Percentiles rank a stretch among this genome's conserved stretches.
phyloP scores from a whole-genome alignment of 2,888 invertebrate species.

The Coelopa pilipes region DNA sequence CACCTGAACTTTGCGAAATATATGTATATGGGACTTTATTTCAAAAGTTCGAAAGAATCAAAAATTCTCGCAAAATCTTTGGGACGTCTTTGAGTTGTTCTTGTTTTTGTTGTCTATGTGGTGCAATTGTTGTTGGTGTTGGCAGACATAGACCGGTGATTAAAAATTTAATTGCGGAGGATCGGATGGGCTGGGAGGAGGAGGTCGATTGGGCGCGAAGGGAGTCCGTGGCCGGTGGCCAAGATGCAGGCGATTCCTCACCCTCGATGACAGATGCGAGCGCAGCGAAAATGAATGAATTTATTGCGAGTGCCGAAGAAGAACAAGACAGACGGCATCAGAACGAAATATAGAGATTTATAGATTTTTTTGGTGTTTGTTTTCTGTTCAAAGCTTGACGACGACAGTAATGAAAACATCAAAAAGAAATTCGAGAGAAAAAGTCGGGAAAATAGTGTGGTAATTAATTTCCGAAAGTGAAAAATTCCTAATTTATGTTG shows the following conservation, averaged over 20 bases:
- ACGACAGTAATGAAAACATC: slow-evolving; percentile 14
- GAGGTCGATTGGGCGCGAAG: not conserved
- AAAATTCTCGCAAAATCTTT: too few relatives aligned
- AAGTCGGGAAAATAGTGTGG: not conserved
- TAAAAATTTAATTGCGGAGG: not conserved
- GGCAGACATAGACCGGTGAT: not conserved
- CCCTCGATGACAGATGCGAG: slow-evolving; percentile 27
- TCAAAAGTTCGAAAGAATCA: too few relatives aligned
- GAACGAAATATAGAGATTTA: too few relatives aligned
- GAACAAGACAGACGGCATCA: not conserved
- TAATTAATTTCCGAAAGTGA: slow-evolving; percentile 22
- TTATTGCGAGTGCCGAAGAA: not conserved
- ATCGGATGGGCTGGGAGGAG: not conserved
- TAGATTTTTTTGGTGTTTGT: too few relatives aligned
- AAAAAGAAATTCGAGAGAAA: not conserved
- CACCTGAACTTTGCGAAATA: too few relatives aligned
- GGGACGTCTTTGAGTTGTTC: not conserved
- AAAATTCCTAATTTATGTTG: too few relatives aligned
- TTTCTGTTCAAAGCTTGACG: too few relatives aligned
- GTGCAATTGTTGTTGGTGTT: not conserved
- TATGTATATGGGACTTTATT: too few relatives aligned
- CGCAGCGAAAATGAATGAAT: slow-evolving; percentile 25
- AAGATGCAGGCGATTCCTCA: slow-evolving; percentile 25
- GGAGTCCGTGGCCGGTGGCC: slow-evolving; percentile 13
- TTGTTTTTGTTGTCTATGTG: not conserved